phyloP scores from a whole-genome alignment of 2,797 vertebrate genomes.

The Coracias cyanogaster region DNA sequence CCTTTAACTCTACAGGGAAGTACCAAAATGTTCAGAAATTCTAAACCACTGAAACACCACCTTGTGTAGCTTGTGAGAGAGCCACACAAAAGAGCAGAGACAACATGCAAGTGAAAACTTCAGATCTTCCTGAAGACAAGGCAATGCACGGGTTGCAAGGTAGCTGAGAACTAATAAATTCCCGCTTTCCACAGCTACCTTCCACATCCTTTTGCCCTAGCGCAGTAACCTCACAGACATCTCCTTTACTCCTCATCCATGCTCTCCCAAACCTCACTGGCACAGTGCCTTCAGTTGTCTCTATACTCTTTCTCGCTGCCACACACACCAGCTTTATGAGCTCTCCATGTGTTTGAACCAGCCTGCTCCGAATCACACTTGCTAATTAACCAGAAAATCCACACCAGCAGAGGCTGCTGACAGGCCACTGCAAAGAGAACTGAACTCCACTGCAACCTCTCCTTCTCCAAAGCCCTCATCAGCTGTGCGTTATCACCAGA shows the following conservation, averaged over 20 bases:
- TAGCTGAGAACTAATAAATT: neutral
- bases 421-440: neutral
- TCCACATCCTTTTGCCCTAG: neutral
- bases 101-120: neutral
- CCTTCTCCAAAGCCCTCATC: neutral
- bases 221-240: neutral
- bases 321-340: neutral
- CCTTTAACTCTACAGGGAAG: neutral
- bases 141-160: fast-evolving
- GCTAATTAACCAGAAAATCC: neutral
- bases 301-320: neutral
- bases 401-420: neutral
- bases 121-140: neutral
- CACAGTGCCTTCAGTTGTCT: neutral
- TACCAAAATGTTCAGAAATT: neutral
- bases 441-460: neutral
- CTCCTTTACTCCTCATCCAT: neutral
- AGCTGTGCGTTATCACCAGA: neutral
- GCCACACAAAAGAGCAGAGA: neutral
- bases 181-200: neutral
- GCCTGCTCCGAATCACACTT: neutral
- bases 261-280: neutral
- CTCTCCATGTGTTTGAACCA: neutral
- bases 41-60: neutral
- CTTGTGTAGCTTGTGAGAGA: neutral